Conservation (phyloP, 2,113 vertebrate species). For the Platanista minor region DNA sequence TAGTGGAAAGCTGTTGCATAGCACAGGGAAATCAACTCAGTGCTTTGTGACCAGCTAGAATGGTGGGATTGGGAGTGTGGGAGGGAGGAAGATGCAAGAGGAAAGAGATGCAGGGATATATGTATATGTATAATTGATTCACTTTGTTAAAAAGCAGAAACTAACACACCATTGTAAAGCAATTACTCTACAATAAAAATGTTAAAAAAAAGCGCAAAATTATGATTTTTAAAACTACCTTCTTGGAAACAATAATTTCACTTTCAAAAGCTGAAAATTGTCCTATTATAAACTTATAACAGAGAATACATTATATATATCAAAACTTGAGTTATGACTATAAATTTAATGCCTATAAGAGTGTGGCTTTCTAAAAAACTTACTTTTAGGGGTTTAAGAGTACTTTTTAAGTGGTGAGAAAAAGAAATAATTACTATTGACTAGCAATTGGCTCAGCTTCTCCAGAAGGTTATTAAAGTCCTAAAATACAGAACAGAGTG, state of each 20-base stretch:
- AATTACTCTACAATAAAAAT: too few species aligned
- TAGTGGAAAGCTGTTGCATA: too few species aligned
- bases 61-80: too few species aligned
- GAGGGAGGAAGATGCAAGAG: too few species aligned
- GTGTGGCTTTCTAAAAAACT: conserved; percentile 15
- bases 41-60: too few species aligned
- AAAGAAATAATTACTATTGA: conserved; percentile 84
- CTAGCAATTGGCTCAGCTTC: conserved; percentile 77
- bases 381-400: conserved; percentile 69
- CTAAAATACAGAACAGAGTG: conserved; percentile 65
- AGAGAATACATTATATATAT: neutral
- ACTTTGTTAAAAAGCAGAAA: too few species aligned
- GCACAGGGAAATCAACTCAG: too few species aligned
- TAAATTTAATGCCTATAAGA: neutral
- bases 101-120: too few species aligned
- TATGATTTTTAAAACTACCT: neutral
- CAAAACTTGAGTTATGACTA: neutral
- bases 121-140: too few species aligned
- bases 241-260: neutral
- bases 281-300: neutral
- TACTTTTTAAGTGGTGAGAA: conserved; percentile 70
- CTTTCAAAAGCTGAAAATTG: neutral
- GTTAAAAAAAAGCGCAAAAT: neutral
- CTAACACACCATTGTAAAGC: too few species aligned
- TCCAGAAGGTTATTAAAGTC: conserved; percentile 77